These are phyloP conservation scores for Lepus europaeus DNA, from an alignment of 2,113 vertebrate genomes.

Conservation along the genomic window DNA sequence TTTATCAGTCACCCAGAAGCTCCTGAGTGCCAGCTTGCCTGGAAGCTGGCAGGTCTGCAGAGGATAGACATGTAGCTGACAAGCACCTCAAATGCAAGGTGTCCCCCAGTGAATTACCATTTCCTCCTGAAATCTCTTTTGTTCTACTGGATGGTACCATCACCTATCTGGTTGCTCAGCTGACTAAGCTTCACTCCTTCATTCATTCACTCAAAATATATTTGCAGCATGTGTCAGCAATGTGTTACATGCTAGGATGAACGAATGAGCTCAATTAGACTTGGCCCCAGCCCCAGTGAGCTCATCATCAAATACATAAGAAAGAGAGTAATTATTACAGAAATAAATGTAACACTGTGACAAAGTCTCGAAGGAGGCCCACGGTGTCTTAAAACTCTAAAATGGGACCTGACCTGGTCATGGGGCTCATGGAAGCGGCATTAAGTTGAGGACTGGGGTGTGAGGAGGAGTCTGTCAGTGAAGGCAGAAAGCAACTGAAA, in stretches of 20 bases:
- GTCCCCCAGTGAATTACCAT: neutral
- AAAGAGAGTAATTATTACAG: neutral
- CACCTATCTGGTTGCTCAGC: neutral
- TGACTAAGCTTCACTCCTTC: neutral
- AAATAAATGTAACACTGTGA: neutral
- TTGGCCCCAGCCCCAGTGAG: neutral
- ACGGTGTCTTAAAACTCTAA: neutral
- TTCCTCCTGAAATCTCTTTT: constrained; percentile 16
- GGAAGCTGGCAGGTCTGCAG: neutral
- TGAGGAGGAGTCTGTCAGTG: neutral
- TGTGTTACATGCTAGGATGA: neutral
- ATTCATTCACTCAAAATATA: neutral
- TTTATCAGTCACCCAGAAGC: neutral
- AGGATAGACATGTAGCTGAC: neutral
- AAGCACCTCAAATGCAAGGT: neutral
- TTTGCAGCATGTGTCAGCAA: neutral
- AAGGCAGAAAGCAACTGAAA: neutral
- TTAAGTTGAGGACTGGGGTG: neutral
- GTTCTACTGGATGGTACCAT: neutral
- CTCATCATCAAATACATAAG: neutral
- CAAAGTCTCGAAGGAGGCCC: neutral
- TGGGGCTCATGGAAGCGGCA: neutral
- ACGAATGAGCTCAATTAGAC: neutral
- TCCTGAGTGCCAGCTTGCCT: neutral
- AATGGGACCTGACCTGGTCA: neutral